These are phyloP conservation scores for Odontamblyopus lacepedii DNA, from an alignment of 2,797 vertebrate species.

Conservation along the genomic window DNA sequence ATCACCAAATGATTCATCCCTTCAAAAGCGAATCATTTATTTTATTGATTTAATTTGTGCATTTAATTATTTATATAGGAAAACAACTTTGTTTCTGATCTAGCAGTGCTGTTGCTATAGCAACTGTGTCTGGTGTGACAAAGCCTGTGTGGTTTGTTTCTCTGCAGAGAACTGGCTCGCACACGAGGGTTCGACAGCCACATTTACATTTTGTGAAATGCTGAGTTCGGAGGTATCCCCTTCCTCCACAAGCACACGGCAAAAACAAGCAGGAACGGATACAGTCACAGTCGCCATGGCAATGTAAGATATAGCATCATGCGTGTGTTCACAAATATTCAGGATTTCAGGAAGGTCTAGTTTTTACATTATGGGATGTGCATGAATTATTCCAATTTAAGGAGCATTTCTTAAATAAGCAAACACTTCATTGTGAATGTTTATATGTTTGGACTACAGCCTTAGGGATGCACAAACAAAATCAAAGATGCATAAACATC, in stretches of 20 bases:
- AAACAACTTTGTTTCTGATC: conserved; percentile 57
- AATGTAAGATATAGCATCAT: background rate
- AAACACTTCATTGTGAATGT: conserved; percentile 12
- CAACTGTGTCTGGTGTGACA: conserved; percentile 62
- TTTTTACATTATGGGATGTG: background rate
- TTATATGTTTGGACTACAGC: background rate
- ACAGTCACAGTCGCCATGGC: conserved; percentile 13
- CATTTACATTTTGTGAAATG: conserved; percentile 50
- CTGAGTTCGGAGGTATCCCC: conserved; percentile 31
- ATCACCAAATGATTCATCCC: conserved; percentile 1
- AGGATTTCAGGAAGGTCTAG: background rate
- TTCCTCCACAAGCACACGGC: conserved; percentile 19
- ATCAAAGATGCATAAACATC: conserved; percentile 1
- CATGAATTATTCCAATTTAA: background rate
- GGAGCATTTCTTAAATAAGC: background rate
- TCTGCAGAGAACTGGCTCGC: conserved; percentile 44
- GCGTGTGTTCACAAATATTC: background rate
- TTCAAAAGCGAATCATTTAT: conserved; percentile 30
- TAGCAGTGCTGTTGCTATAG: conserved; percentile 69
- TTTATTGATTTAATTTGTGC: conserved; percentile 43
- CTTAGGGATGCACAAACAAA: conserved; percentile 3
- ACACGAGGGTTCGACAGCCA: conserved; percentile 53
- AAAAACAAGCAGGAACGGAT: conserved; percentile 10
- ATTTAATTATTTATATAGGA: conserved; percentile 46
- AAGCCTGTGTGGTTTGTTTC: conserved; percentile 59